Evolutionary conservation across 1,140 invertebrate species (phyloP).

Genomic region (Cotesia typhae): DNA sequence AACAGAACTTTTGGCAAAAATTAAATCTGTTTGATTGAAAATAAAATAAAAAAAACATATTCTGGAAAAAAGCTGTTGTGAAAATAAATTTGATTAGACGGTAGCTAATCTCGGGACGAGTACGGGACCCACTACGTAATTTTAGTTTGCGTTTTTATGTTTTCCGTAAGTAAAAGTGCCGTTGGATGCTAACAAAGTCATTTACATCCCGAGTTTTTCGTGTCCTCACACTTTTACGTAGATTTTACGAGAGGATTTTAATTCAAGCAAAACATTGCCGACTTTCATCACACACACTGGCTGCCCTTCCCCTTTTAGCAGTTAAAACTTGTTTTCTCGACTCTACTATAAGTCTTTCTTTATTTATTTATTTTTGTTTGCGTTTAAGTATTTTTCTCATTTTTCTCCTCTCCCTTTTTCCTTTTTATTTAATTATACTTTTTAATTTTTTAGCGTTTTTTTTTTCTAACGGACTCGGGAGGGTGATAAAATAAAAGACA

Average conservation of each 20-base stretch:
- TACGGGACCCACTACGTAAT: not conserved
- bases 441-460: not conserved
- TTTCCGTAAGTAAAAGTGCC: not conserved
- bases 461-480: not conserved
- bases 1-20: too few relatives aligned
- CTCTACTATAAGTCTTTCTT: not conserved
- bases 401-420: not conserved
- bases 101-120: not conserved
- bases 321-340: not conserved
- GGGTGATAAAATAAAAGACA: slow-evolving; percentile 14
- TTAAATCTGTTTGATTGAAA: too few relatives aligned
- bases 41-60: not conserved
- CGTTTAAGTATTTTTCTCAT: not conserved
- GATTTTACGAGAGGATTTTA: slow-evolving; percentile 13
- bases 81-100: slow-evolving; percentile 8
- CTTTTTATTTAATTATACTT: slow-evolving; percentile 1
- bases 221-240: not conserved
- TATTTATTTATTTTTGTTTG: not conserved
- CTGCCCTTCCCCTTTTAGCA: not conserved
- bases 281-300: not conserved
- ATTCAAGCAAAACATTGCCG: slow-evolving; percentile 19
- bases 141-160: slow-evolving; percentile 5
- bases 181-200: slow-evolving; percentile 8
- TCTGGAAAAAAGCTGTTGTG: not conserved
- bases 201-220: not conserved